Percentiles rank a stretch among this genome's conserved stretches.
Conservation (phyloP, 2,797 vertebrate species). For the Notoglanidium macrostoma region DNA sequence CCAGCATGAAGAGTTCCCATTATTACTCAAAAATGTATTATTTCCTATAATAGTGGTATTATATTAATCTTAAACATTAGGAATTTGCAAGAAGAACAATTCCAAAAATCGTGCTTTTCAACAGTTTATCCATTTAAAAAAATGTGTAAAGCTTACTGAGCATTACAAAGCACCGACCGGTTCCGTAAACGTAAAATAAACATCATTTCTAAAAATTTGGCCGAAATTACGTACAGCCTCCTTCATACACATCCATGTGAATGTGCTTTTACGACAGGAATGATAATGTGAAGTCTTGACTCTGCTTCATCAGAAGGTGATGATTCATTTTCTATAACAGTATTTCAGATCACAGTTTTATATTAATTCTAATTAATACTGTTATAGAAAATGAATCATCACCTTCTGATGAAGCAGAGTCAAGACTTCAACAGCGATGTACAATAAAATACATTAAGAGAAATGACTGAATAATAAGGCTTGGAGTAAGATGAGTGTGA, state of each 20-base stretch:
- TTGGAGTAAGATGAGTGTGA: not conserved
- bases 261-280: not conserved
- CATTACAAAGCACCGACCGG: not conserved
- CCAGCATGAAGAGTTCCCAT: not conserved
- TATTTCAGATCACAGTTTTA: too few relatives aligned
- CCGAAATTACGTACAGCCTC: not conserved
- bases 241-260: too few relatives aligned
- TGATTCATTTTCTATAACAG: too few relatives aligned
- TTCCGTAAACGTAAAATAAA: not conserved
- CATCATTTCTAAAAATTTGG: not conserved
- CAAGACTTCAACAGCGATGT: not conserved
- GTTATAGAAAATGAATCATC: not conserved
- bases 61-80: not conserved
- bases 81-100: not conserved
- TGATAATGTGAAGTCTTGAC: not conserved
- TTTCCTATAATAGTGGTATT: not conserved
- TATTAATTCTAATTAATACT: too few relatives aligned
- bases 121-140: not conserved
- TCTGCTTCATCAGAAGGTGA: too few relatives aligned
- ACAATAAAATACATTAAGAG: not conserved
- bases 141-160: not conserved
- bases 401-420: not conserved
- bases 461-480: not conserved
- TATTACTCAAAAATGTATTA: not conserved
- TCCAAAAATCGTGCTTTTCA: not conserved